These are phyloP conservation scores for Leptogaster cylindrica DNA, from an alignment of 2,888 invertebrate genomes.

Conservation along the genomic window DNA sequence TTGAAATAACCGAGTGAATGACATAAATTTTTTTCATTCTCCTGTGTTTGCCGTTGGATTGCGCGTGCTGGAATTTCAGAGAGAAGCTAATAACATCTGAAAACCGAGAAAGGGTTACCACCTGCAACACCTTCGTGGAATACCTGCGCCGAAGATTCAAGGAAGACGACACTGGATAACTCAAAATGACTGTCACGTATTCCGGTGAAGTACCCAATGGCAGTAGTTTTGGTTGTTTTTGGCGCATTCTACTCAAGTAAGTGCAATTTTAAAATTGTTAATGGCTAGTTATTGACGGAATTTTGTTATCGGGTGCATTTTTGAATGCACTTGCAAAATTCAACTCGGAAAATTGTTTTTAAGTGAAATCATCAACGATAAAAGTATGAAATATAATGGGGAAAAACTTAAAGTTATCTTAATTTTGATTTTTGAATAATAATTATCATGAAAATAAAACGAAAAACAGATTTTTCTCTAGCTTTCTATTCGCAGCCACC, in stretches of 20 bases:
- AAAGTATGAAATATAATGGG: no score
- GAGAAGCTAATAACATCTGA: constrained; percentile 6
- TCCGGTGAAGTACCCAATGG: constrained; percentile 90
- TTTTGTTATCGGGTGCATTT: no score
- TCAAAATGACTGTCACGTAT: constrained; percentile 80
- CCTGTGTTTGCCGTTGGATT: neutral
- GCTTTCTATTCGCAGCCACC: no score
- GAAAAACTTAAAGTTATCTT: no score
- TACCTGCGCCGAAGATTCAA: neutral
- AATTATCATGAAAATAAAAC: no score
- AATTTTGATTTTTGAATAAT: no score
- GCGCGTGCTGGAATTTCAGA: constrained; percentile 24
- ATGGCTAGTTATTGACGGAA: no score
- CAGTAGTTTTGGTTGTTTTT: constrained; percentile 91
- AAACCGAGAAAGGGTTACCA: constrained; percentile 14
- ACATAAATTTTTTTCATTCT: constrained; percentile 20
- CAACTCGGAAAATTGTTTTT: no score
- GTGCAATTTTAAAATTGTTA: no score
- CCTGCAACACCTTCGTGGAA: constrained; percentile 1
- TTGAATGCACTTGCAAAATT: no score
- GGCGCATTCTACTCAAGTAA: constrained; percentile 88
- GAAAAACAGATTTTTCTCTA: no score
- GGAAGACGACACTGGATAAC: neutral
- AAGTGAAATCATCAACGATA: no score
- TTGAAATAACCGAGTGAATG: constrained; percentile 7